These are phyloP conservation scores for Galaxea fascicularis DNA, from an alignment of 92 coral and sea anemone genomes.

Conservation along the genomic window DNA sequence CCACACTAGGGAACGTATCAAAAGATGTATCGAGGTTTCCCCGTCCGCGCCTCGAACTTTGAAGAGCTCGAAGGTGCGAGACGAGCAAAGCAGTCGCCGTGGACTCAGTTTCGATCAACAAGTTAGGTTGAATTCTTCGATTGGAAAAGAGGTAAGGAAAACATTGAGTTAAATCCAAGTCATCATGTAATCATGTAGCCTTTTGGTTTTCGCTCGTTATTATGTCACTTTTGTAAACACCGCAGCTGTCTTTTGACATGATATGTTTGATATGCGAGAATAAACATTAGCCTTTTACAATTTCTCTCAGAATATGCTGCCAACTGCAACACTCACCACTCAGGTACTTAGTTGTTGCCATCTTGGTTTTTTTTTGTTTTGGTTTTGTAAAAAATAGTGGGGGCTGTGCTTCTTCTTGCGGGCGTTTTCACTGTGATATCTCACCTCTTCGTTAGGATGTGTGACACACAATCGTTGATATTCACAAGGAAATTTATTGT, in stretches of 20 bases:
- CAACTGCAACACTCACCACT: not conserved
- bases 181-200: constrained; percentile 20
- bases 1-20: no score
- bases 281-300: not conserved
- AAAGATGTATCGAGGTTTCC: no score
- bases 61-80: no score
- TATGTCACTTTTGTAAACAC: constrained; percentile 12
- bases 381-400: no score
- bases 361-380: no score
- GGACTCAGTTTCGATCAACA: no score
- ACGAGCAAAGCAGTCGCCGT: no score
- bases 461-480: constrained; percentile 2
- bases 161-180: constrained; percentile 7
- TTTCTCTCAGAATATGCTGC: constrained; percentile 2
- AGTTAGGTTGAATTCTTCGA: not conserved
- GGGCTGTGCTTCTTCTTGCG: no score
- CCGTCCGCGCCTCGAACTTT: no score
- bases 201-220: constrained; percentile 19
- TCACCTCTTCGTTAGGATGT: not conserved
- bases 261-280: constrained; percentile 6
- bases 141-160: constrained; percentile 1
- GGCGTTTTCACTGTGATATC: constrained; percentile 8
- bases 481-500: not conserved
- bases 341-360: not conserved
- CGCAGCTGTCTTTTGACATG: not conserved